A percentile compares a stretch with the other conserved stretches of the same genome.
Conservation (phyloP, 1,140 invertebrate species). For the Drosophila ambigua region DNA sequence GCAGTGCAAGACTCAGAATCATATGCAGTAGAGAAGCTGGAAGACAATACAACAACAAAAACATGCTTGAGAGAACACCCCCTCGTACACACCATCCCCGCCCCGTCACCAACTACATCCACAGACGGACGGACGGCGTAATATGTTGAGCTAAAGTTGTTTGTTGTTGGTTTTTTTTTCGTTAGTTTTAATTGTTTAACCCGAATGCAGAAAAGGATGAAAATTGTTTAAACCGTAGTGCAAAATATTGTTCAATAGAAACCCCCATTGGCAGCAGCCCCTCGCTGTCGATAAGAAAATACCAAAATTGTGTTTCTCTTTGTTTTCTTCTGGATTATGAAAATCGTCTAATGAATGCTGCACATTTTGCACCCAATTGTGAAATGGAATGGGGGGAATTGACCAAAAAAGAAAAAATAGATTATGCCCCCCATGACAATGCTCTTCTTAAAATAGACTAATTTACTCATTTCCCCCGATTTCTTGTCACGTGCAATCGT, state of each 20-base stretch:
- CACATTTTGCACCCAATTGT: slow-evolving; percentile 41
- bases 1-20: slow-evolving; percentile 90
- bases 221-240: slow-evolving; percentile 69
- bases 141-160: slow-evolving; percentile 47
- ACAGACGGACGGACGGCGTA: slow-evolving; percentile 33
- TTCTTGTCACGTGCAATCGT: slow-evolving; percentile 27
- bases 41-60: slow-evolving; percentile 6
- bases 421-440: slow-evolving; percentile 34
- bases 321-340: too few relatives aligned
- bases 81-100: neutral
- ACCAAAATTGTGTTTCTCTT: too few relatives aligned
- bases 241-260: slow-evolving; percentile 66
- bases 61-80: too few relatives aligned
- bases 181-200: slow-evolving; percentile 72
- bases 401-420: slow-evolving; percentile 3
- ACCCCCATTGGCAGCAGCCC: slow-evolving; percentile 27
- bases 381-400: slow-evolving; percentile 32
- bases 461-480: slow-evolving; percentile 42
- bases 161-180: slow-evolving; percentile 21
- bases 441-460: slow-evolving; percentile 38
- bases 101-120: slow-evolving; percentile 9
- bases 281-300: slow-evolving; percentile 7
- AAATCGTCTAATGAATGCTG: slow-evolving; percentile 8
- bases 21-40: slow-evolving; percentile 61
- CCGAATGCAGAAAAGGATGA: slow-evolving; percentile 31